Base-by-base conservation (phyloP, 2,888 invertebrate genomes). In the Perizoma flavofasciatum region DNA sequence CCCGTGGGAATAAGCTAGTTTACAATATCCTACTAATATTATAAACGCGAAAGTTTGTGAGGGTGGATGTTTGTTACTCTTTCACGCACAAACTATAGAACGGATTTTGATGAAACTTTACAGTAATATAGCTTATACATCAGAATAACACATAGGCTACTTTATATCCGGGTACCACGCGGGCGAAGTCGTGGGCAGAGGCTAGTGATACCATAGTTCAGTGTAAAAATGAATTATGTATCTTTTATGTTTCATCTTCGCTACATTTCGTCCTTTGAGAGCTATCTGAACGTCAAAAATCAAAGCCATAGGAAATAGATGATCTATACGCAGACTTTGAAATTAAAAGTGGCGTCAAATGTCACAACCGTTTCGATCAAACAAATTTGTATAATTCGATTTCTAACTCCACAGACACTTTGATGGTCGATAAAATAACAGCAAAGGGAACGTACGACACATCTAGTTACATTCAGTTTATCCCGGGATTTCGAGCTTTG, bases 371-470 rank as follows among this genome's bases (percentile, higher is more conserved):
- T 33, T 59, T 49, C 37, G 22, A 52, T 39, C 43, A 62, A 62
- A 62, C 54, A 57, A 33, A 39, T 48, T 62, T 33, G 50, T 48
- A 79, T 78, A 80, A 83, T 79, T 77, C 73, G 70, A 72, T 79
- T 61, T 69, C 75, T 72, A 73, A 70, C 70, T 73, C 63, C 69
- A 71, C 74, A 70, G 72, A 73, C 71, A 72, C 70, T 75, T 77
- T 79, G 78, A 81, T 75, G 68, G 75, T 68, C 71, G 75, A 78
- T 81, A 81, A 82, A 83, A 78, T 74, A 76, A 71, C 76, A 77
- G 75, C 66, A 69, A 72, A 73, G 63, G 66, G 63, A 70, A 72
- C 65, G 66, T 70, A 71, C 65, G 68, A 78, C 73, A 70, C 71
- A 71, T 73, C 70, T 74, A 74, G 71, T 76, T 72, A 69, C 71